Conservation (phyloP, 2,113 vertebrate genomes). For the Zootoca vivipara region DNA sequence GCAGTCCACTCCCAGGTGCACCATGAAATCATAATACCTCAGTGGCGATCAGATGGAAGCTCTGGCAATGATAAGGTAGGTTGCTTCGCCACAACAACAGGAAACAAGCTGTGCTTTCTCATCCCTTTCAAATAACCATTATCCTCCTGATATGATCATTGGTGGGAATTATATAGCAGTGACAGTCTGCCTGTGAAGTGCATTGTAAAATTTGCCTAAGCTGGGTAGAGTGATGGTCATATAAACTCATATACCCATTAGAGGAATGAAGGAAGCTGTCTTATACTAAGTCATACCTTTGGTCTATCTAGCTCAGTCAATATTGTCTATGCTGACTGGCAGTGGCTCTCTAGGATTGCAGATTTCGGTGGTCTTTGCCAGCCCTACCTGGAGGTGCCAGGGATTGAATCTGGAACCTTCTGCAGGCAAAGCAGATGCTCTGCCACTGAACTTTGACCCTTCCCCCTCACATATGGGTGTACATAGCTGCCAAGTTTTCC, state of each 20-base stretch:
- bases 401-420: too few relatives aligned
- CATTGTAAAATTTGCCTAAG: neutral
- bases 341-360: too few relatives aligned
- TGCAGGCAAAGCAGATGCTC: too few relatives aligned
- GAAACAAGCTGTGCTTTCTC: neutral
- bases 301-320: neutral
- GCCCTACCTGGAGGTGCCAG: too few relatives aligned
- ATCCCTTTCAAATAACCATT: neutral
- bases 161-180: neutral
- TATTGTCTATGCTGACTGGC: too few relatives aligned
- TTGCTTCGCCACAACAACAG: neutral
- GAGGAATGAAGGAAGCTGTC: neutral
- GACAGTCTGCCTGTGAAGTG: neutral
- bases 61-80: constrained; percentile 67
- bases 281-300: neutral
- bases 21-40: constrained; percentile 83
- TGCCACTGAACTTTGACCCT: too few relatives aligned
- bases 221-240: neutral
- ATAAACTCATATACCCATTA: neutral
- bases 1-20: constrained; percentile 32
- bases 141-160: neutral
- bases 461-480: too few relatives aligned
- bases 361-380: too few relatives aligned
- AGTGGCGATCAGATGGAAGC: constrained; percentile 77
- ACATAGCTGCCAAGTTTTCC: too few relatives aligned